Evolutionary conservation across 2,797 vertebrate species (phyloP), one percentile per base, ranked within the genome.

Genomic region (Tauraco hartlaubi): DNA sequence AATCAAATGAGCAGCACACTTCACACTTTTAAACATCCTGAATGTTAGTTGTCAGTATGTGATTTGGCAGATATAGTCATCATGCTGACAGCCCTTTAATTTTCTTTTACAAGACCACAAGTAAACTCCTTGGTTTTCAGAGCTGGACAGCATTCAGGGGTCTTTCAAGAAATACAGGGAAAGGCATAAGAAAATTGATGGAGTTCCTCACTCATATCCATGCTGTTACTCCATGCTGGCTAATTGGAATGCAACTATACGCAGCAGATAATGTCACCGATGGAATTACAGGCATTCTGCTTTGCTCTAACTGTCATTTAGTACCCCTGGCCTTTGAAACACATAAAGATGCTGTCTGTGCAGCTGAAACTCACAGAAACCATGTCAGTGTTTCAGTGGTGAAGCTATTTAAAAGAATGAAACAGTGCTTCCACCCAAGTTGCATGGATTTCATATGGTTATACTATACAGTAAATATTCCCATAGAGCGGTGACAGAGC

Each of bases 161-260:
- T 51, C 62, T 92, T 92, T 83, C 72, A 67, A 85, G 52, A 89
- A 93, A 29, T 18, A 54, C 2, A 26, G 16, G 72, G 87, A 85
- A 83, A 90, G 61, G 74, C 67, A 21, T 17, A 61, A 68, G 67
- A 80, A 77, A 68, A 41, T 21, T 68, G 84, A 46, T 86, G 61
- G 39, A 68, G 84, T 64, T 82, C 26, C 17, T 85, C 71, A 23
- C 66, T 8, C 33, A 49, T 15, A 91, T 25, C 28, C 14, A 3
- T 5, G 6, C 9, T 22, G 21, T 19, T 96, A 48, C 79, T 93
- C 51, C 80, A 55, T 85, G 92, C 48, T 92, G 76, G 67, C 74
- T 94, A 62, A 96, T 96, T 81, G 94, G 58, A 84, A 90, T 88
- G 88, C 17, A 95, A 86, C 55, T 94, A 61, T 56, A 29, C 44